Conservation (phyloP, 1,140 invertebrate genomes). For the Vanessa atalanta region DNA sequence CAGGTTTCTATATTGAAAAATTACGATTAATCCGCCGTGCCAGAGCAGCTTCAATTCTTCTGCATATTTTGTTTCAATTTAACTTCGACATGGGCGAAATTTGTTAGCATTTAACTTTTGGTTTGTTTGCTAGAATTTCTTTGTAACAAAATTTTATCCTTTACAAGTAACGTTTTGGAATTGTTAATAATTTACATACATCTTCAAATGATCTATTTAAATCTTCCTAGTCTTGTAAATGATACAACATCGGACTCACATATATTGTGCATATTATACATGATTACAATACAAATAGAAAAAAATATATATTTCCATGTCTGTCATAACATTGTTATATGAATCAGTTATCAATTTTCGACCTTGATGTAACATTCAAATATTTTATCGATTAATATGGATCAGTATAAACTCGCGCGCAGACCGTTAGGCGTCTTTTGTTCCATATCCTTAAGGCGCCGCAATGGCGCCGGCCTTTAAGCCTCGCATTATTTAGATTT, state of each 20-base stretch:
- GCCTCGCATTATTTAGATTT: slow-evolving; percentile 44
- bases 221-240: too few species aligned
- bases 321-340: too few species aligned
- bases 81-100: slow-evolving; percentile 24
- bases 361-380: background rate
- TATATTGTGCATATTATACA: too few species aligned
- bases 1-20: slow-evolving; percentile 72
- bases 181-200: background rate
- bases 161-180: background rate
- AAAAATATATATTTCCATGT: too few species aligned
- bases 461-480: slow-evolving; percentile 50
- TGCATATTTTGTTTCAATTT: slow-evolving; percentile 54
- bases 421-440: slow-evolving; percentile 63
- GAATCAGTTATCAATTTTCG: background rate
- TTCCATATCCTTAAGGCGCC: slow-evolving; percentile 45
- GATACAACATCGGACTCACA: too few species aligned
- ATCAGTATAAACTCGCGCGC: slow-evolving; percentile 35
- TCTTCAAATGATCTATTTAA: too few species aligned
- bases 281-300: too few species aligned
- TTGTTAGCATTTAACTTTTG: background rate
- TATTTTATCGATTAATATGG: slow-evolving; percentile 16
- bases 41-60: slow-evolving; percentile 42
- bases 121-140: background rate
- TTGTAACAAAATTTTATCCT: background rate
- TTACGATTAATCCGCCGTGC: slow-evolving; percentile 68